Evolutionary conservation across 1,140 invertebrate genomes (phyloP).

Genomic region (Dolichoris vasculosae): DNA sequence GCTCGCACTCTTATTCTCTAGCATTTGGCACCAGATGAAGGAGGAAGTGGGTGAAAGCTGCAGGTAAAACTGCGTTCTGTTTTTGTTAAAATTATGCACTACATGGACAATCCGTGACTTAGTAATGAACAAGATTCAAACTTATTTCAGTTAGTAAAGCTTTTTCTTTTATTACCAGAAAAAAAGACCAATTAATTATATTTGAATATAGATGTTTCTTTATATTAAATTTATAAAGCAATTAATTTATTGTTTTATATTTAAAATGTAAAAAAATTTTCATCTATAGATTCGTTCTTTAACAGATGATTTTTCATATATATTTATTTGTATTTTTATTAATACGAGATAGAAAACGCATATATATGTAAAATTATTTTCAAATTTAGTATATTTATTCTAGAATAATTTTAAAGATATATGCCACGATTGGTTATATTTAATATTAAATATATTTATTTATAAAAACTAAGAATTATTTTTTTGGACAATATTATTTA

Average conservation of each 20-base stretch:
- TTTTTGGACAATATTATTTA: no score
- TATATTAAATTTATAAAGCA: neutral
- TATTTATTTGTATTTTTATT: no score
- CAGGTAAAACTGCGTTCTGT: slow-evolving; percentile 34
- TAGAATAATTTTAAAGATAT: no score
- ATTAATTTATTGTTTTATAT: neutral
- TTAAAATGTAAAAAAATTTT: no score
- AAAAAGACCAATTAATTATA: neutral
- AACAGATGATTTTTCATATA: no score
- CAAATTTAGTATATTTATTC: no score
- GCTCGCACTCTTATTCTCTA: neutral
- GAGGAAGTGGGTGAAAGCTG: slow-evolving; percentile 47
- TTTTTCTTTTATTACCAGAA: neutral
- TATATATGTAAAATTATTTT: no score
- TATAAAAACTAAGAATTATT: no score
- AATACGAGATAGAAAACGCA: no score
- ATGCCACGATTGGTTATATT: no score
- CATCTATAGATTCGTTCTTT: no score
- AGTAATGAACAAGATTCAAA: slow-evolving; percentile 30
- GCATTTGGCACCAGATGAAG: slow-evolving; percentile 58
- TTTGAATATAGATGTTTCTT: neutral
- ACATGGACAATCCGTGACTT: slow-evolving; percentile 10
- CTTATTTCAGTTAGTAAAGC: slow-evolving; percentile 21
- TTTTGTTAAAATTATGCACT: slow-evolving; percentile 39
- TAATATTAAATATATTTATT: no score